Conservation (phyloP, 2,888 invertebrate genomes). For the Sinhomidia bicolor region DNA sequence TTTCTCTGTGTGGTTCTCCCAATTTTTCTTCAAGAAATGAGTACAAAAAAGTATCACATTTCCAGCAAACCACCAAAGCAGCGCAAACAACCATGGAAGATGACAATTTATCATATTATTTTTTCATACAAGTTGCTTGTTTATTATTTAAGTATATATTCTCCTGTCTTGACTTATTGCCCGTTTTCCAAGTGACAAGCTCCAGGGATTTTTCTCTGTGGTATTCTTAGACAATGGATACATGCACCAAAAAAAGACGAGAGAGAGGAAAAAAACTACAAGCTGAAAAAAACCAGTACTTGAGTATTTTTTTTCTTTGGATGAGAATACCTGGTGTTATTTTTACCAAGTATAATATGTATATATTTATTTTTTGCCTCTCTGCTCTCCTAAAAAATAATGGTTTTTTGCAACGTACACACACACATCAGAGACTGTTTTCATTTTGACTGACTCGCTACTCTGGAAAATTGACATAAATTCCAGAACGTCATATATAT, state of each 20-base stretch:
- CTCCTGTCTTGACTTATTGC: slow-evolving; percentile 24
- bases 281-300: no score
- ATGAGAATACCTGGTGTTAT: neutral
- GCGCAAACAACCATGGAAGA: no score
- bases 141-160: neutral
- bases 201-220: neutral
- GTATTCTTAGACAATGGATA: neutral
- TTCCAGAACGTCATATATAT: neutral
- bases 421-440: neutral
- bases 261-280: no score
- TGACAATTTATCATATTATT: slow-evolving; percentile 32
- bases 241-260: neutral
- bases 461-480: neutral
- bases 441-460: neutral
- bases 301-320: no score
- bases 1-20: no score
- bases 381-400: no score
- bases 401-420: no score
- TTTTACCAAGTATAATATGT: no score
- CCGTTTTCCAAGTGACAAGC: slow-evolving; percentile 24
- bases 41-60: slow-evolving; percentile 3
- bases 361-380: no score
- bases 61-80: neutral
- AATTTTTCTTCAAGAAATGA: no score
- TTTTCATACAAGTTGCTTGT: neutral